Conservation (phyloP, 2,888 invertebrate species). For the Noctuana brunneofusca region DNA sequence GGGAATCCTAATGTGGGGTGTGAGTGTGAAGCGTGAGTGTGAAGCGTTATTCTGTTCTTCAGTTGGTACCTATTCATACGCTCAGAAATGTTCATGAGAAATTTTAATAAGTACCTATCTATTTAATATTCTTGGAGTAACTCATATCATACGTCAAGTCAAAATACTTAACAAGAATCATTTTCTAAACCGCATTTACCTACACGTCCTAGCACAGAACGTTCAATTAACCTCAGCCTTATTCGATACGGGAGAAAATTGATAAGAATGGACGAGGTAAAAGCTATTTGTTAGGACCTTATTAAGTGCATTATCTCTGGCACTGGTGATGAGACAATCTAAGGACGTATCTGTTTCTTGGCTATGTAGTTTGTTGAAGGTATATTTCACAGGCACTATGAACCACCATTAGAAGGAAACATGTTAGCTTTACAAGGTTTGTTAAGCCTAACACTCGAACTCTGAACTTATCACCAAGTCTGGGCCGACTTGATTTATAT, state of each 20-base stretch:
- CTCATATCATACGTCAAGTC: background rate
- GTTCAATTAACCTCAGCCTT: slow-evolving; percentile 33
- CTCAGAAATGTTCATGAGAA: no score
- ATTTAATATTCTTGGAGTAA: background rate
- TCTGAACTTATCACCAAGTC: background rate
- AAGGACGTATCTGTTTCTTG: slow-evolving; percentile 25
- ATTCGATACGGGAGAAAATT: slow-evolving; percentile 32
- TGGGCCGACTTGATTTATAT: no score
- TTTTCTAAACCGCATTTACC: slow-evolving; percentile 17
- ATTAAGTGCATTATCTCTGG: slow-evolving; percentile 45
- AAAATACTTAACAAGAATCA: slow-evolving; percentile 12
- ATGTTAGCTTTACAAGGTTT: background rate
- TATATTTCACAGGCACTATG: background rate
- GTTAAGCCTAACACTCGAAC: background rate
- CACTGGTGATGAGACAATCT: slow-evolving; percentile 35
- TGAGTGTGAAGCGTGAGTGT: no score
- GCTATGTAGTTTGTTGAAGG: background rate
- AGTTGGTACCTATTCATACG: no score
- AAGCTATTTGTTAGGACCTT: slow-evolving; percentile 46
- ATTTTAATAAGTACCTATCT: no score
- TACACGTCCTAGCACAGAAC: slow-evolving; percentile 24
- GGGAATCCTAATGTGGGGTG: no score
- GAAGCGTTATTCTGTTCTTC: no score
- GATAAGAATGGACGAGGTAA: slow-evolving; percentile 25
- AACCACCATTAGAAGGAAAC: background rate